Evolutionary conservation across 2,797 vertebrate species (phyloP).

Genomic region (Falco novaeseelandiae): DNA sequence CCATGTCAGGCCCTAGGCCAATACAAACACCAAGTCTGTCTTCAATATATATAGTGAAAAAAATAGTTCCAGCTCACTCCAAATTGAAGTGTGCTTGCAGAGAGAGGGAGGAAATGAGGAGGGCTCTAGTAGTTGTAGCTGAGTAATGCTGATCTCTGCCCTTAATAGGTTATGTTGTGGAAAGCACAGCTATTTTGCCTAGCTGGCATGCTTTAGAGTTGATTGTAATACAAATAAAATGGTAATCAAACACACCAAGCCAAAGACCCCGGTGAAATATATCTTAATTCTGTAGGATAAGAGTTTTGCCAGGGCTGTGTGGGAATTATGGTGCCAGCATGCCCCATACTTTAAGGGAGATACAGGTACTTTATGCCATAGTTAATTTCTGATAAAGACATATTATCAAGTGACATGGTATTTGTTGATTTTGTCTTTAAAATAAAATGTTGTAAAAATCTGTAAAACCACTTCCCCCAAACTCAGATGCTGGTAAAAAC

Average conservation of each 20-base stretch:
- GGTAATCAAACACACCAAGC: not conserved
- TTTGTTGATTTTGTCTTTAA: not conserved
- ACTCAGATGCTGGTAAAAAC: not conserved
- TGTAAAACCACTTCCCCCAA: not conserved
- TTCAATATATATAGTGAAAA: not conserved
- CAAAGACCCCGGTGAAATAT: not conserved
- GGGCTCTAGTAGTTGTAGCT: not conserved
- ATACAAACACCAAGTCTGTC: not conserved
- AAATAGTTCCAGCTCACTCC: not conserved
- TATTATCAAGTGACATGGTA: not conserved
- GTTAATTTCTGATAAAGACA: not conserved
- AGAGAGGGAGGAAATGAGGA: not conserved
- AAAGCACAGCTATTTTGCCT: not conserved
- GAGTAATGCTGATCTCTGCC: not conserved
- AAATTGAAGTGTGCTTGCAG: slow-evolving; percentile 5
- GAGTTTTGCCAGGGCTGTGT: not conserved
- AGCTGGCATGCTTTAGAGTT: not conserved
- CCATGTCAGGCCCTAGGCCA: slow-evolving; percentile 6
- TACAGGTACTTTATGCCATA: not conserved
- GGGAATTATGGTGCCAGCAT: not conserved
- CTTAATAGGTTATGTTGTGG: not conserved
- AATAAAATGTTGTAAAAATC: not conserved
- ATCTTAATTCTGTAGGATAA: not conserved
- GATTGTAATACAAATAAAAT: not conserved
- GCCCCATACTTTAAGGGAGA: not conserved